Evolutionary conservation across 2,113 vertebrate species (phyloP).

Genomic region (Pseudopodoces humilis): DNA sequence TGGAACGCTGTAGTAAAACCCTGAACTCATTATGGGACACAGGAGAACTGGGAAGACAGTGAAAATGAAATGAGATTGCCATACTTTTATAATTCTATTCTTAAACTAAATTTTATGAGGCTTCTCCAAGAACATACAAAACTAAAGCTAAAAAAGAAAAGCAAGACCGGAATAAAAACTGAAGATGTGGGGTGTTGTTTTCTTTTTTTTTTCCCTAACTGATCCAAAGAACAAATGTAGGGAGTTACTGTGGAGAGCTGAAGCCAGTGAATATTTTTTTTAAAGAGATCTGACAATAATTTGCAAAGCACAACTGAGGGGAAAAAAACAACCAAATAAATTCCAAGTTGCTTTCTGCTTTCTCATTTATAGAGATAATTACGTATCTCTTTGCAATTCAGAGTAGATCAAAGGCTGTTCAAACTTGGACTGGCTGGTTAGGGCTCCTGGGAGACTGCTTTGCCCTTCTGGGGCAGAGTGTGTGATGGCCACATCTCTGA

Average conservation of each 20-base stretch:
- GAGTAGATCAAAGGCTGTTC: background rate
- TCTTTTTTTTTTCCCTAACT: background rate
- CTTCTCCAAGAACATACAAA: background rate
- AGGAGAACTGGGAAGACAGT: background rate
- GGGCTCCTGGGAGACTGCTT: background rate
- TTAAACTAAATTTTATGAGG: background rate
- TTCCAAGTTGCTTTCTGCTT: background rate
- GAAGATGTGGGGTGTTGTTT: rapidly evolving
- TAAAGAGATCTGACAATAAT: background rate
- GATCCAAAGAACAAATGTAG: background rate
- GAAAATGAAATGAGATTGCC: background rate
- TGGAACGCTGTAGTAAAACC: background rate
- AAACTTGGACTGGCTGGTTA: background rate
- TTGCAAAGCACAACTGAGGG: background rate
- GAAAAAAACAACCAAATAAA: background rate
- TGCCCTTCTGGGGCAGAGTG: background rate
- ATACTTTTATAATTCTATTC: background rate
- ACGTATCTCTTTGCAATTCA: background rate
- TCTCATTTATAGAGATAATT: background rate
- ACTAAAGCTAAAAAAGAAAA: background rate
- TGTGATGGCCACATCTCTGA: background rate
- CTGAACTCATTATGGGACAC: background rate
- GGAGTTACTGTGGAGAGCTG: background rate
- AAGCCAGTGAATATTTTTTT: background rate
- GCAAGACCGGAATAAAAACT: background rate